Evolutionary conservation across 2,113 vertebrate species (phyloP).

Genomic region (Oryzias woworae): DNA sequence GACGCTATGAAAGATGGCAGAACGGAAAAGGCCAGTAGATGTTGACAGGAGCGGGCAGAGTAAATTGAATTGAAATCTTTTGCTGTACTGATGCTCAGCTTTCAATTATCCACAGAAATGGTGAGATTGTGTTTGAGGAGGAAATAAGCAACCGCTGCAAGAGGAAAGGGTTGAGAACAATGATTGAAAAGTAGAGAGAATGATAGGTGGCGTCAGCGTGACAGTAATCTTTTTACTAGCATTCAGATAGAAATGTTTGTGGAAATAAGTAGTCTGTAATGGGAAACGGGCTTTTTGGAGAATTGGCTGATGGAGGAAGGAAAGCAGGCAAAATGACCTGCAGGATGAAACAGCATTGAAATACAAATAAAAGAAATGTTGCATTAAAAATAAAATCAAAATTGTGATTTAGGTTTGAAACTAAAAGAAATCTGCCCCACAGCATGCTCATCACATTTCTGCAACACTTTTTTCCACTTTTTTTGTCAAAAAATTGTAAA

Average conservation of each 20-base stretch:
- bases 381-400: background rate
- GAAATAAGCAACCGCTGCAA: background rate
- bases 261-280: slow-evolving; percentile 73
- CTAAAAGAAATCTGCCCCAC: too few relatives aligned
- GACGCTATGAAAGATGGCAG: slow-evolving; percentile 33
- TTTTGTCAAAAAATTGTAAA: too few relatives aligned
- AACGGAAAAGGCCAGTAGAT: slow-evolving; percentile 29
- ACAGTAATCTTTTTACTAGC: slow-evolving; percentile 56
- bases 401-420: background rate
- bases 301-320: background rate
- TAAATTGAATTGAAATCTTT: slow-evolving; percentile 68
- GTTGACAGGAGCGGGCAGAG: slow-evolving; percentile 56
- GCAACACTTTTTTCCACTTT: too few relatives aligned
- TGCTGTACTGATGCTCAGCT: slow-evolving; percentile 66
- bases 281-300: slow-evolving; percentile 42
- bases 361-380: background rate
- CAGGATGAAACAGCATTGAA: background rate
- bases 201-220: slow-evolving; percentile 8
- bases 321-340: background rate
- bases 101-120: slow-evolving; percentile 64
- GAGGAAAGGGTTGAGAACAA: slow-evolving; percentile 19
- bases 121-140: slow-evolving; percentile 26
- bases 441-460: too few relatives aligned
- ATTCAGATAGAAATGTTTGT: slow-evolving; percentile 69
- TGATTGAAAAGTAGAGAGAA: slow-evolving; percentile 16